phyloP scores from a whole-genome alignment of 2,113 vertebrate genomes.

The Coreoperca whiteheadi region DNA sequence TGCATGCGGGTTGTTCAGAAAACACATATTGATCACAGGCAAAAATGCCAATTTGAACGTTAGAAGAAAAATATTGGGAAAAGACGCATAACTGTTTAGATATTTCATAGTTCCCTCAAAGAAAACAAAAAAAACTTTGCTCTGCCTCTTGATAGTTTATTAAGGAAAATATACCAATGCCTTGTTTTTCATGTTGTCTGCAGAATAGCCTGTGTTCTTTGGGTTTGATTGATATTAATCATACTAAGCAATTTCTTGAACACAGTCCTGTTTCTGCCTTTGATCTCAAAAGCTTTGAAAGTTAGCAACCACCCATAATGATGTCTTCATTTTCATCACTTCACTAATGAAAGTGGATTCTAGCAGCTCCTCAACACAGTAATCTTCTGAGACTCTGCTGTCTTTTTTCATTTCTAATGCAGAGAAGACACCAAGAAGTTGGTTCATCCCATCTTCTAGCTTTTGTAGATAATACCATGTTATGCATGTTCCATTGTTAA shows the following conservation, averaged over 20 bases:
- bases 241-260: conserved; percentile 41
- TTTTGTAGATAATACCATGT: neutral
- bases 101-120: conserved; percentile 2
- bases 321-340: conserved; percentile 48
- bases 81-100: conserved; percentile 2
- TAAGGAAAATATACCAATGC: neutral
- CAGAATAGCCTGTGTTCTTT: conserved; percentile 1
- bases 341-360: conserved; percentile 35
- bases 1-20: neutral
- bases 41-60: neutral
- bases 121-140: conserved; percentile 5
- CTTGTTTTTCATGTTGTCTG: conserved; percentile 24
- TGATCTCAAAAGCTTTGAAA: conserved; percentile 53
- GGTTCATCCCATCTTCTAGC: neutral
- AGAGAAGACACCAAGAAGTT: conserved; percentile 1
- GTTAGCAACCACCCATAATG: conserved; percentile 42
- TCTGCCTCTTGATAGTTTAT: conserved; percentile 6
- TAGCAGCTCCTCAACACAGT: neutral
- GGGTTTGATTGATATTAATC: conserved; percentile 44
- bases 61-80: neutral
- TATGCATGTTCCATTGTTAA: neutral
- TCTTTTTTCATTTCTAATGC: conserved; percentile 1
- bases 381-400: conserved; percentile 23
- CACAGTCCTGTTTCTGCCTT: conserved; percentile 16
- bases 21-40: neutral